Percentiles rank a stretch among this genome's conserved stretches.
phyloP scores from a whole-genome alignment of 2,113 vertebrate species.

The Nesoenas mayeri region DNA sequence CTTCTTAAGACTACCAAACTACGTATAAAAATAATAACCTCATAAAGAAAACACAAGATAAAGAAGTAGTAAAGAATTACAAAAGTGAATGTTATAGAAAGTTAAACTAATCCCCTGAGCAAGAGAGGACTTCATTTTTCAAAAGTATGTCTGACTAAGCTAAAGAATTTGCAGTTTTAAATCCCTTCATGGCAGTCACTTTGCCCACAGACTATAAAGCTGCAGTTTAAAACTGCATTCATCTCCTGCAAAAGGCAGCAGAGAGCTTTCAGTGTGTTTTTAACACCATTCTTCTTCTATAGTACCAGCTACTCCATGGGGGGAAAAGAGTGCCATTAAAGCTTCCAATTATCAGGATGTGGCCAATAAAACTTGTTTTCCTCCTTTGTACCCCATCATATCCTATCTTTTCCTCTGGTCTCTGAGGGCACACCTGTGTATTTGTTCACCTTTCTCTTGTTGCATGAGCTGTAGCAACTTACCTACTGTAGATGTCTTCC shows the following conservation, averaged over 20 bases:
- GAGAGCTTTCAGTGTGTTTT: slow-evolving; percentile 33
- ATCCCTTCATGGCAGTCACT: slow-evolving; percentile 48
- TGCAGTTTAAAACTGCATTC: slow-evolving; percentile 46
- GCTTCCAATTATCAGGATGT: neutral
- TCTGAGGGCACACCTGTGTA: neutral
- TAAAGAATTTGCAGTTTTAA: slow-evolving; percentile 41
- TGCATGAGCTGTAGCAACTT: neutral
- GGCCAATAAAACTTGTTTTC: neutral
- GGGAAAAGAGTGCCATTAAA: neutral
- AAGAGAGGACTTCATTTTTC: slow-evolving; percentile 12
- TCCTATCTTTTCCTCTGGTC: neutral
- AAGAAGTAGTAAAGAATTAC: slow-evolving; percentile 49
- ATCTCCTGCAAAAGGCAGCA: slow-evolving; percentile 33
- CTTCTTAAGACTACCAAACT: slow-evolving; percentile 13
- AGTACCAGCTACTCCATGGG: neutral
- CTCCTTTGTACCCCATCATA: neutral
- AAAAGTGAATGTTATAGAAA: slow-evolving; percentile 64
- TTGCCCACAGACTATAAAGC: slow-evolving; percentile 55
- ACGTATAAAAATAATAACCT: slow-evolving; percentile 58
- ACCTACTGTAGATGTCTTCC: neutral
- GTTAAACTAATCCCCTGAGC: slow-evolving; percentile 53
- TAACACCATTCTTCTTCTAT: neutral
- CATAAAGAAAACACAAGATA: slow-evolving; percentile 53
- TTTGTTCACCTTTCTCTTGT: neutral
- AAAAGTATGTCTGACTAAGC: neutral